Evolutionary conservation across 2,888 invertebrate species (phyloP).

Genomic region (Cryptus viduatorius): DNA sequence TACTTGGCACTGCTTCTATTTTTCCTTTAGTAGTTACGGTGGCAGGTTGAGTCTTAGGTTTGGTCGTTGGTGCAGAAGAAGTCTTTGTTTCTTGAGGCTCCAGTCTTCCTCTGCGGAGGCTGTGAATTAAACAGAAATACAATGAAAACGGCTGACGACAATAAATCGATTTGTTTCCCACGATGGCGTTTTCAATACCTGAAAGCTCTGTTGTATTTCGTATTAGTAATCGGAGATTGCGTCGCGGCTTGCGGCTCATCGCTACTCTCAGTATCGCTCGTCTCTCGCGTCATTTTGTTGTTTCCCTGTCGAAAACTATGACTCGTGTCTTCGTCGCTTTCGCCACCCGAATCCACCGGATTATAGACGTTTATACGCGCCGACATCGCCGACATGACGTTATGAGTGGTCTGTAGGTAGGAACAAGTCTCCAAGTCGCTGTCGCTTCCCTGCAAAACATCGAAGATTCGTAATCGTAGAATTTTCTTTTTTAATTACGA

Average conservation of each 20-base stretch:
- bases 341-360: slow-evolving; percentile 83
- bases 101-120: slow-evolving; percentile 88
- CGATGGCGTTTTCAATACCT: slow-evolving; percentile 63
- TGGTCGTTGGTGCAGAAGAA: slow-evolving; percentile 84
- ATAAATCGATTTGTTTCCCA: neutral
- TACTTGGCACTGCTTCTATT: slow-evolving; percentile 73
- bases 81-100: slow-evolving; percentile 86
- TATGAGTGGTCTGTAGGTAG: slow-evolving; percentile 85
- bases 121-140: slow-evolving; percentile 70
- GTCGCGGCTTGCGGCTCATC: slow-evolving; percentile 75
- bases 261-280: slow-evolving; percentile 79
- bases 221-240: slow-evolving; percentile 72
- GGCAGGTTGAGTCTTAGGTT: slow-evolving; percentile 77
- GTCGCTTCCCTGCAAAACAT: slow-evolving; percentile 77
- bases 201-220: slow-evolving; percentile 76
- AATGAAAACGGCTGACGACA: neutral
- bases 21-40: slow-evolving; percentile 72
- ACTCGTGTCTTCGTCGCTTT: slow-evolving; percentile 83
- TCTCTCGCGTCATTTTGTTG: slow-evolving; percentile 72
- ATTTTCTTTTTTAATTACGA: too few relatives aligned
- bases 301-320: slow-evolving; percentile 77
- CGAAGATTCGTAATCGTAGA: neutral
- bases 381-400: slow-evolving; percentile 86
- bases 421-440: slow-evolving; percentile 85
- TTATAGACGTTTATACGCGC: slow-evolving; percentile 79